Percentiles rank a stretch among this genome's conserved stretches.
Conservation (phyloP, 2,797 vertebrate genomes). For the Lycodopsis pacificus region DNA sequence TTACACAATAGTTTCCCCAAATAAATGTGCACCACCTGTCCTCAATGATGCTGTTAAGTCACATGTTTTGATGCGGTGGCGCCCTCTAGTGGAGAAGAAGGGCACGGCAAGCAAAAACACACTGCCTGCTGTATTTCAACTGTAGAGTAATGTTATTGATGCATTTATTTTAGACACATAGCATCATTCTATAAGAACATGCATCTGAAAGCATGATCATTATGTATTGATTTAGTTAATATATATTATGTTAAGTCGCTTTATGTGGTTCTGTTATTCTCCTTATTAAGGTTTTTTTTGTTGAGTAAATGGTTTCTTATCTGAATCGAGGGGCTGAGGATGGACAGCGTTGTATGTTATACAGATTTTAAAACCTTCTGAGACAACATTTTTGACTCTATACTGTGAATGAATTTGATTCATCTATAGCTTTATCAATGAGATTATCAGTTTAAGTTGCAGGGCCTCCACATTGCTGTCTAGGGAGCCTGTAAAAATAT, state of each 20-base stretch:
- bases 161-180: neutral
- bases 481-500: neutral
- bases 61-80: conserved; percentile 21
- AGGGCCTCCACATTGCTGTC: neutral
- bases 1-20: conserved; percentile 26
- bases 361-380: neutral
- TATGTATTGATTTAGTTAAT: neutral
- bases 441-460: neutral
- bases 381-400: neutral
- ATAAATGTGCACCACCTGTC: conserved; percentile 38
- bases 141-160: neutral
- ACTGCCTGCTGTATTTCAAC: neutral
- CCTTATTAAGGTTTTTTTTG: neutral
- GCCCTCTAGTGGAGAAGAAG: conserved; percentile 57
- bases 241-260: neutral
- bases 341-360: neutral
- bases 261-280: neutral
- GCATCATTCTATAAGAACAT: neutral
- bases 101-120: neutral
- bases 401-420: neutral
- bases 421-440: neutral
- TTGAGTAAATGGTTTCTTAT: neutral
- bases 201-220: neutral
- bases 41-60: neutral
- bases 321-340: neutral